Base-by-base conservation (phyloP, 2,888 invertebrate species). In the Monoplex corrugatus region DNA sequence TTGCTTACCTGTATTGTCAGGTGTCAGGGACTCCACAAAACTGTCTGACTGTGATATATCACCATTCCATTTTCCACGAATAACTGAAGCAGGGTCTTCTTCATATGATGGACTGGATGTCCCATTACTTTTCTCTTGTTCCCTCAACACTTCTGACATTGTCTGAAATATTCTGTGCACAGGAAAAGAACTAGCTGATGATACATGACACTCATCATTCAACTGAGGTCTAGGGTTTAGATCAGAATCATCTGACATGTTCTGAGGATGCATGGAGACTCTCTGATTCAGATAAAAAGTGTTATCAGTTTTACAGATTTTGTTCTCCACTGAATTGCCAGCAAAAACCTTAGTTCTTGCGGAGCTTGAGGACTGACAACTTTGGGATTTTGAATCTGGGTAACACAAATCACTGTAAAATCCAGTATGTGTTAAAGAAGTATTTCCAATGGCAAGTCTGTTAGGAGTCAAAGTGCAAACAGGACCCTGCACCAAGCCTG, bases 121-220 rank as follows among this genome's bases (percentile, higher is more conserved):
- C 28, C 13, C 75, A 23, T 28, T 38, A 1, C 1, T 35, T 57
- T 35, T 16, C 3, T 35, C 38, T 28, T 57, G 50, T 19, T 35
- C 84, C 23, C 68, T 28, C 40, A 68, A 43, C 86, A 43, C 86
- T 44, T 86, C 86, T 68, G 86, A 68, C 63, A 86, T n/a, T 16
- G 86, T 86, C 86, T 68, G 86, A 44, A 63, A 86, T 10, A 28
- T n/a, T 32, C 68, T 10, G 8, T 28, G 86, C 50, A 68, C 86
- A 38, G 63, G 63, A 16, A 86, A 68, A 45, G 45, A 32, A 45
- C 23, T 6, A 0, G 43, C 40, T 44, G 57, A 35, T 57, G 57
- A 19, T 16, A 28, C 8, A 23, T n/a, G 45, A 83, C 44, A 83
- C 1, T 45, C 32, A 2, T 45, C 3, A 19, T 83, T 32, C 5